Percentiles rank a stretch among this genome's conserved stretches.
phyloP scores from a whole-genome alignment of 2,797 vertebrate genomes.

The Cossypha heuglini region DNA sequence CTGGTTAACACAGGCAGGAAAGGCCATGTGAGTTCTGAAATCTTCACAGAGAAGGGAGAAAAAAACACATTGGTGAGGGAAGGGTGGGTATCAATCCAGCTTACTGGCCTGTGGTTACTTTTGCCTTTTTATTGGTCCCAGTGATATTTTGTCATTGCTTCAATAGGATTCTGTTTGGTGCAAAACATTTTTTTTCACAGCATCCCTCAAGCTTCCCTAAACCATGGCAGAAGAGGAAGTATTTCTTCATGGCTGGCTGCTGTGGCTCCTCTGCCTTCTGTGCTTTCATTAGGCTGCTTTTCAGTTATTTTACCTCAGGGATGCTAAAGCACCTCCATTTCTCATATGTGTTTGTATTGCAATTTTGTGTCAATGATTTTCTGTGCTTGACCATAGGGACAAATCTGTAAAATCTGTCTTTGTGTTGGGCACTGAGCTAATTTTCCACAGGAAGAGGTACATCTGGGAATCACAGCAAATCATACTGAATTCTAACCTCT shows the following conservation, averaged over 20 bases:
- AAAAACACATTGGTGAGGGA: accelerated
- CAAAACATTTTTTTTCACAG: background rate
- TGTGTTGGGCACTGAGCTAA: background rate
- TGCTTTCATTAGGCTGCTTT: background rate
- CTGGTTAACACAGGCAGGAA: background rate
- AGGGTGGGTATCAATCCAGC: background rate
- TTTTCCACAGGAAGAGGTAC: background rate
- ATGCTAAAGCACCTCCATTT: background rate
- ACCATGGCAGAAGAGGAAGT: background rate
- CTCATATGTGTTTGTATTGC: background rate
- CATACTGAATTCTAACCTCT: background rate
- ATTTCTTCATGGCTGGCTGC: background rate
- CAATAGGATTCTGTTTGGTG: background rate
- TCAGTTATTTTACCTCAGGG: background rate
- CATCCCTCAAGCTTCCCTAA: background rate
- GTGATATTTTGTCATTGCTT: background rate
- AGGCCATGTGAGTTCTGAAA: accelerated
- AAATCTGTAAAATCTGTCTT: background rate
- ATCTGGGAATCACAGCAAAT: background rate
- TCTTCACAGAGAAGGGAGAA: background rate
- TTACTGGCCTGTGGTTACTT: background rate
- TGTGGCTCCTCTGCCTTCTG: background rate
- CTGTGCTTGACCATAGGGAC: background rate
- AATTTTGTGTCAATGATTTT: background rate
- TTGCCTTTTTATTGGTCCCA: background rate